Evolutionary conservation across 2,888 invertebrate species (phyloP), one percentile per base, ranked within the genome.

Genomic region (Nysson spinosus): DNA sequence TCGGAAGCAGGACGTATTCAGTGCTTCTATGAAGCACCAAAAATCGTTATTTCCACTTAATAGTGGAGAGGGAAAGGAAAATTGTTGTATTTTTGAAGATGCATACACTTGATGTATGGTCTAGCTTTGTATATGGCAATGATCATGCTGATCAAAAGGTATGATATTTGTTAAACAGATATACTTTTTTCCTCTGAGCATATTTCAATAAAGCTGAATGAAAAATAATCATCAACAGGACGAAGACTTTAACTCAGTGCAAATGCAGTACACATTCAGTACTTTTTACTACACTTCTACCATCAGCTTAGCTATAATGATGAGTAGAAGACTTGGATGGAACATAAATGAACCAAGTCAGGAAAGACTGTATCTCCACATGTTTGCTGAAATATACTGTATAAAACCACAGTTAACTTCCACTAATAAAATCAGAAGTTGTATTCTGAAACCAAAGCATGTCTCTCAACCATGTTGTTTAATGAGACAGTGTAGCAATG

Each of bases 161-260:
- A 62, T 56, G 72, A 66, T 64, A 66, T 24, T 69, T 47, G 50
- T 44, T 64, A 65, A 71, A 57, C 65, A 43, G 49, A 28, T 43
- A 42, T 54, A 61, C 42, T 47, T 66, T 57, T 54, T 66, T 55
- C 65, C 57, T 61, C 56, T 62, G 57, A 75, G 62, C 62, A 39
- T 57, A 52, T 32, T 57, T 65, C 61, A 40, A 43, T 58, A 75
- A 69, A 62, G 58, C 19, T 75, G 51, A 67, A 71, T 68, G 70
- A 73, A 73, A 66, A 54, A 63, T 75, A 71, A 75, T 64, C 40
- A 47, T 57, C 47, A 68, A 61, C 60, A 61, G 55, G 75, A 73
- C 68, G 75, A 75, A 72, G 75, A 70, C 55, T 51, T 58, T 75
- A 75, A 62, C 40, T 72, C 64, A 49, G 52, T 72, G 60, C 72